Percentiles rank a stretch among this genome's conserved stretches.
These are phyloP conservation scores for Marisa cornuarietis DNA, from an alignment of 1,140 invertebrate genomes.

Conservation along the genomic window DNA sequence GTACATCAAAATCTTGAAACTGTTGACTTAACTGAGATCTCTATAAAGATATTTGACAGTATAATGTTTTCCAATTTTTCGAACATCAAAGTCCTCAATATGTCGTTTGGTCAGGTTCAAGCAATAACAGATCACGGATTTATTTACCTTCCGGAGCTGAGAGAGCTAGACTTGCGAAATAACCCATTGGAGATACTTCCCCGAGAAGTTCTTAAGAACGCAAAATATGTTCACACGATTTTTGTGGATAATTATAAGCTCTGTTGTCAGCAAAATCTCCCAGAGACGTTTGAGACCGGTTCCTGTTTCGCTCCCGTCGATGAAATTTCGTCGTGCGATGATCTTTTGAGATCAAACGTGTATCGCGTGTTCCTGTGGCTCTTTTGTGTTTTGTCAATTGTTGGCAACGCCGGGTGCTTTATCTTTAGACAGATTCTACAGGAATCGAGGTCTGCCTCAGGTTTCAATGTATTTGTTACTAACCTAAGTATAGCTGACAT, in stretches of 20 bases:
- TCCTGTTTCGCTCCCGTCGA: constrained; percentile 19
- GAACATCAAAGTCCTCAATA: constrained; percentile 3
- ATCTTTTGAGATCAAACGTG: constrained; percentile 30
- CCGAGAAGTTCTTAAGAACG: constrained; percentile 16
- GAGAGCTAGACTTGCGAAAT: constrained; percentile 11
- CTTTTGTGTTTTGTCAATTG: constrained; percentile 29
- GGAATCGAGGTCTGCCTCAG: constrained; percentile 6
- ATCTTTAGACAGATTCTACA: constrained; percentile 16
- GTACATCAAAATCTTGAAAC: neutral
- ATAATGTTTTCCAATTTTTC: constrained; percentile 4
- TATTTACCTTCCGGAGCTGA: neutral
- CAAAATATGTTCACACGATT: constrained; percentile 11
- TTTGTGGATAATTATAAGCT: constrained; percentile 32
- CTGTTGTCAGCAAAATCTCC: constrained; percentile 34
- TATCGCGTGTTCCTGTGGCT: constrained; percentile 38
- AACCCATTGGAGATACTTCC: constrained; percentile 24
- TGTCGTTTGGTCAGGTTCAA: neutral
- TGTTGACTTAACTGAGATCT: constrained; percentile 3
- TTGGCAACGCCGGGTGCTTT: constrained; percentile 35
- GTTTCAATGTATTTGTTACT: constrained; percentile 39
- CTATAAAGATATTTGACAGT: constrained; percentile 6
- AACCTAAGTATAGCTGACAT: constrained; percentile 35
- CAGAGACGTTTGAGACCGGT: constrained; percentile 9
- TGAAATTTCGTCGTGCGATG: constrained; percentile 42
- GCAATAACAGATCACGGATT: constrained; percentile 11